Conservation (phyloP, 2,888 invertebrate species). For the Zootermopsis nevadensis region DNA sequence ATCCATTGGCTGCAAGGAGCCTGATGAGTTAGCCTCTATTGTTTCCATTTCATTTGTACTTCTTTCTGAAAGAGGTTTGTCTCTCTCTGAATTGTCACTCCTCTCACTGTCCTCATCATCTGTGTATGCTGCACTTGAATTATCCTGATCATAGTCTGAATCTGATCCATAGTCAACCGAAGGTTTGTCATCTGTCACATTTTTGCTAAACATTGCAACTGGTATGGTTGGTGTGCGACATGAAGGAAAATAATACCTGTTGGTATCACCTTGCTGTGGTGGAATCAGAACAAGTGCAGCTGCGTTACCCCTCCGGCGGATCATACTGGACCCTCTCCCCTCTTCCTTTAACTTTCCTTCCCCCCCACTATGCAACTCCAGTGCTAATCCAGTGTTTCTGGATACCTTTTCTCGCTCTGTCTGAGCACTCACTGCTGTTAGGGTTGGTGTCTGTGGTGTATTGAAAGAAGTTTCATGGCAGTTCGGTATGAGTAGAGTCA, state of each 20-base stretch:
- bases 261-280: conserved; percentile 47
- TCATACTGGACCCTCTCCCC: conserved; percentile 50
- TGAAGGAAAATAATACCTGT: conserved; percentile 62
- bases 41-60: not conserved
- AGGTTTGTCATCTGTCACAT: not conserved
- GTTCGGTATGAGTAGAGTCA: conserved; percentile 52
- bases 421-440: conserved; percentile 55
- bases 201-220: not conserved
- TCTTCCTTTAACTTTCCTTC: conserved; percentile 24
- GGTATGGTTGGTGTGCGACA: conserved; percentile 54
- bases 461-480: conserved; percentile 1
- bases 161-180: conserved; percentile 4
- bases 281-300: conserved; percentile 38
- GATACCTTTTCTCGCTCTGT: conserved; percentile 56
- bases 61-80: not conserved
- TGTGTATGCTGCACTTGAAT: not conserved
- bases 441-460: conserved; percentile 53
- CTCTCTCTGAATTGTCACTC: not conserved
- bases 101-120: conserved; percentile 28
- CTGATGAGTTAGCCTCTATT: not conserved
- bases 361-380: conserved; percentile 47
- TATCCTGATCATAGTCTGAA: conserved; percentile 25
- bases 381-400: conserved; percentile 54
- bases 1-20: conserved; percentile 62
- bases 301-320: conserved; percentile 57